Conservation (phyloP, 2,888 invertebrate species). For the Gandaritis pyraliata region DNA sequence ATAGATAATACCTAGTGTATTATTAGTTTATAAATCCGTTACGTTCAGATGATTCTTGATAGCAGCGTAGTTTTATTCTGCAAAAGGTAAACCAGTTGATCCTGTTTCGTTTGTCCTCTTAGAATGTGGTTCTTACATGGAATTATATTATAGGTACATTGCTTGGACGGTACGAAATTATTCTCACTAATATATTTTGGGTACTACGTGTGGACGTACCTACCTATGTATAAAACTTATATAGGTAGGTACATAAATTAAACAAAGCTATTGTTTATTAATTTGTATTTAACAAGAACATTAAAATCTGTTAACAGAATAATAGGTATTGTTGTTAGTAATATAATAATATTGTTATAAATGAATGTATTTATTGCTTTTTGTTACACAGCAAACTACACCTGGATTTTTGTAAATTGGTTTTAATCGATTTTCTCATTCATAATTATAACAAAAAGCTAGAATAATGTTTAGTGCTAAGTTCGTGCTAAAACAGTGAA, state of each 20-base stretch:
- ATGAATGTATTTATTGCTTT: neutral
- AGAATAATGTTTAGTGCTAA: constrained; percentile 8
- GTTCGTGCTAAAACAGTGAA: constrained; percentile 11
- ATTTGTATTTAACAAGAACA: constrained; percentile 31
- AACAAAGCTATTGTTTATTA: constrained; percentile 14
- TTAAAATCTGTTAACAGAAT: constrained; percentile 25
- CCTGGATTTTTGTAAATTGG: neutral
- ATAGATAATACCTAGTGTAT: too few species aligned
- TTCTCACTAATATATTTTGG: too few species aligned
- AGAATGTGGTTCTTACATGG: constrained; percentile 8
- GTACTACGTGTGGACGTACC: neutral
- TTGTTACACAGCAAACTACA: neutral
- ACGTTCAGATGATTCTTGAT: too few species aligned
- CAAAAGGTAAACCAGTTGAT: constrained; percentile 16
- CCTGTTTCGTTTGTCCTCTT: constrained; percentile 5
- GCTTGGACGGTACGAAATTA: neutral
- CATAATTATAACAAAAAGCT: constrained; percentile 11
- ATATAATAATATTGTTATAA: too few species aligned
- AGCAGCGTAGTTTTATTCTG: constrained; percentile 7
- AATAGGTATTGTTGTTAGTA: constrained; percentile 13
- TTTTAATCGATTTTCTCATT: constrained; percentile 14
- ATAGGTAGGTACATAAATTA: neutral
- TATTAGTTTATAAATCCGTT: too few species aligned
- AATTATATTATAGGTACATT: neutral
- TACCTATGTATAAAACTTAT: neutral